Evolutionary conservation across 2,888 invertebrate genomes (phyloP).

Genomic region (Elegia similella): DNA sequence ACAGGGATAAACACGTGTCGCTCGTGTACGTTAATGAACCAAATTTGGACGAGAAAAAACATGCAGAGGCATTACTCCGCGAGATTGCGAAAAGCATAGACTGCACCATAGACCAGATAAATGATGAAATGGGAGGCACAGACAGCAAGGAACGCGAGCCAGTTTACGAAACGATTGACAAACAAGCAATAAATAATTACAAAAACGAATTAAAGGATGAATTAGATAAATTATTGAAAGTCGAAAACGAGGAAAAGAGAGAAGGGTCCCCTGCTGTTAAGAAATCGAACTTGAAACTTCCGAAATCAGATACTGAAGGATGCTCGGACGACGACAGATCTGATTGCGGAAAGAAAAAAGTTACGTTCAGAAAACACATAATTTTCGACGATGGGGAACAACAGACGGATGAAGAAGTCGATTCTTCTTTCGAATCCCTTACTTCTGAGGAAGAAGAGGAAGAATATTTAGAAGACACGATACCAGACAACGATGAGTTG

Average conservation of each 20-base stretch:
- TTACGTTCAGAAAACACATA: constrained; percentile 75
- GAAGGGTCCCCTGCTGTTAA: constrained; percentile 47
- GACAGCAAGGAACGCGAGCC: constrained; percentile 56
- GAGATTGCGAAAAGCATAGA: constrained; percentile 73
- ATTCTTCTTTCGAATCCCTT: constrained; percentile 70
- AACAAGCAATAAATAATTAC: constrained; percentile 46
- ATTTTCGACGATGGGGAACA: constrained; percentile 76
- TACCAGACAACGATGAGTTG: constrained; percentile 56
- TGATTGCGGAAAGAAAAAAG: constrained; percentile 67
- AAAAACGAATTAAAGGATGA: constrained; percentile 62
- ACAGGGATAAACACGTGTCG: constrained; percentile 67
- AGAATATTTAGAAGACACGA: constrained; percentile 58
- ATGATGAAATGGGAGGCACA: constrained; percentile 62
- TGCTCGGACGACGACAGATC: constrained; percentile 73
- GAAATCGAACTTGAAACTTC: constrained; percentile 70
- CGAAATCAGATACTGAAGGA: constrained; percentile 65
- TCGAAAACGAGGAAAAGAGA: constrained; percentile 34
- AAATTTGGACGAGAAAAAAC: constrained; percentile 62
- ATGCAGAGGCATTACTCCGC: constrained; percentile 66
- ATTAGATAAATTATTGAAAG: constrained; percentile 53
- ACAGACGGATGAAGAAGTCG: constrained; percentile 69
- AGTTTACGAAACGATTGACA: constrained; percentile 54
- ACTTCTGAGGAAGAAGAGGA: constrained; percentile 60
- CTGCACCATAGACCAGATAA: constrained; percentile 63
- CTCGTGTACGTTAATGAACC: constrained; percentile 67